phyloP scores from a whole-genome alignment of 1,140 invertebrate species.

The Bombus soroeensis region DNA sequence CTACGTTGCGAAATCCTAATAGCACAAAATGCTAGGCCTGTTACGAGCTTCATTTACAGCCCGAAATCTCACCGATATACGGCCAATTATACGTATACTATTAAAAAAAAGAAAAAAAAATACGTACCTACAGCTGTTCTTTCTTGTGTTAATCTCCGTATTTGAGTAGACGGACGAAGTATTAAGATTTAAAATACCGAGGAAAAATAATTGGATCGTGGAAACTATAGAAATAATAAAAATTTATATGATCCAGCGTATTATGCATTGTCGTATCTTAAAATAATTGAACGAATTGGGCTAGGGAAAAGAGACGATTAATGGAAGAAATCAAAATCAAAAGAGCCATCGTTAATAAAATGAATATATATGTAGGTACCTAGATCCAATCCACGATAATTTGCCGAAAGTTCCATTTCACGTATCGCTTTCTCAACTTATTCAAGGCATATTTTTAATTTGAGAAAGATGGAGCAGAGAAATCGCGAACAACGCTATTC shows the following conservation, averaged over 20 bases:
- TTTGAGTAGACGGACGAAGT: background rate
- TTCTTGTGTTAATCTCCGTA: background rate
- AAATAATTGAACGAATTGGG: background rate
- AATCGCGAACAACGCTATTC: background rate
- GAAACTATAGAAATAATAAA: background rate
- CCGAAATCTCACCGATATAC: background rate
- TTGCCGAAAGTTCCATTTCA: too few species aligned
- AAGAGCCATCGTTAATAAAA: too few species aligned
- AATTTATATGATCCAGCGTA: background rate
- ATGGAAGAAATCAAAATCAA: too few species aligned
- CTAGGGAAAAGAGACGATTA: too few species aligned
- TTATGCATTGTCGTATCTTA: background rate
- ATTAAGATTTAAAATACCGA: background rate
- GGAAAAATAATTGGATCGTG: too few species aligned
- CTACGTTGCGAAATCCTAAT: background rate
- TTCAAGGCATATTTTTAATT: conserved; percentile 11
- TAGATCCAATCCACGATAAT: too few species aligned
- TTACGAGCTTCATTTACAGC: background rate
- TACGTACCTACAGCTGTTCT: too few species aligned
- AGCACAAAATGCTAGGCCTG: too few species aligned
- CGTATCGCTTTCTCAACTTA: too few species aligned
- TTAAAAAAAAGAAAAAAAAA: too few species aligned
- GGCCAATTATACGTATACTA: too few species aligned
- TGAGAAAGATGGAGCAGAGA: background rate
- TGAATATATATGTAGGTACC: too few species aligned